Evolutionary conservation across 2,888 invertebrate genomes (phyloP).

Genomic region (Chironomus riparius): DNA sequence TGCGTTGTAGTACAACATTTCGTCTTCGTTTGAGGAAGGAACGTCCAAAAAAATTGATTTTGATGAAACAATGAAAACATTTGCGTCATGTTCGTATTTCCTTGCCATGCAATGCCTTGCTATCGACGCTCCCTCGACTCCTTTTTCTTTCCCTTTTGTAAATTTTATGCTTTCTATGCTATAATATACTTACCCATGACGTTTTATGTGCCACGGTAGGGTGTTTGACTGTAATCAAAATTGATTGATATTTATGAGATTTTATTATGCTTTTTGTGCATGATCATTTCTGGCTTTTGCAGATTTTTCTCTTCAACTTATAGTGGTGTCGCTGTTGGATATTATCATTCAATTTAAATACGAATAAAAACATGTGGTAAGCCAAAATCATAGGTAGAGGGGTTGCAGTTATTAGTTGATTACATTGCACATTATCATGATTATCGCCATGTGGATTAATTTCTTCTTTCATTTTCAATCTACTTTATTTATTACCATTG

Average conservation of each 20-base stretch:
- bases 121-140: neutral
- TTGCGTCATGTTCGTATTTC: slow-evolving; percentile 7
- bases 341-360: slow-evolving; percentile 8
- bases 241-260: slow-evolving; percentile 27
- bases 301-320: neutral
- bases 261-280: slow-evolving; percentile 17
- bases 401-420: slow-evolving; percentile 43
- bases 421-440: slow-evolving; percentile 46
- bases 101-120: neutral
- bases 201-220: neutral
- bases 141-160: neutral
- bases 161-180: too few relatives aligned
- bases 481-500: neutral
- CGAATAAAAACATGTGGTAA: neutral
- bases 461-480: neutral
- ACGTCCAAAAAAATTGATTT: neutral
- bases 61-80: slow-evolving; percentile 23
- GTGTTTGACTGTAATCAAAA: slow-evolving; percentile 25
- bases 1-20: neutral
- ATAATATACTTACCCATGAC: neutral
- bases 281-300: slow-evolving; percentile 16
- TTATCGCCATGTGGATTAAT: slow-evolving; percentile 34
- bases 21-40: neutral
- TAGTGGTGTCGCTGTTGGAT: slow-evolving; percentile 15
- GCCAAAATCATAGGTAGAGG: neutral